Percentiles rank a stretch among this genome's conserved stretches.
phyloP scores from a whole-genome alignment of 2,113 vertebrate genomes.

The Cricetomys ansorgei region DNA sequence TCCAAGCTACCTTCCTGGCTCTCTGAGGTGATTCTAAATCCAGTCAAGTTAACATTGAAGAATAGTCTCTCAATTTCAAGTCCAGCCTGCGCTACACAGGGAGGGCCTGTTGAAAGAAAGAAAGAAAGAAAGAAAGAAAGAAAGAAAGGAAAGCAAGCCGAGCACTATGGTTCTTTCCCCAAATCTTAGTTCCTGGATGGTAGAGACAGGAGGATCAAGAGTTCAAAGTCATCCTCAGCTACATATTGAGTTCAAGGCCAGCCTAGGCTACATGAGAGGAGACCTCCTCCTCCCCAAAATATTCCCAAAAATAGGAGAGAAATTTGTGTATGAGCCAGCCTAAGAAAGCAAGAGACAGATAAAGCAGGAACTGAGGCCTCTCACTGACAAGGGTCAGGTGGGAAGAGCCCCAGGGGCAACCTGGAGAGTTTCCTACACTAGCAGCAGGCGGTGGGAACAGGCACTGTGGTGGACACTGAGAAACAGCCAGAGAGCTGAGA shows the following conservation, averaged over 20 bases:
- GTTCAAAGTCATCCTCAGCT: background rate
- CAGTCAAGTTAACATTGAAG: background rate
- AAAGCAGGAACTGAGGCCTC: background rate
- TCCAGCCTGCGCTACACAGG: background rate
- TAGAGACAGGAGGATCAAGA: no score
- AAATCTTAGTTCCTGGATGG: no score
- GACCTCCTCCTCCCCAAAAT: background rate
- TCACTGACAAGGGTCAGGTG: background rate
- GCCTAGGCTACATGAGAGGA: background rate
- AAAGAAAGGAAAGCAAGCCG: background rate
- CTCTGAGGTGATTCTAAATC: background rate
- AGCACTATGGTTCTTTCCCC: background rate
- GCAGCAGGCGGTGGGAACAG: background rate
- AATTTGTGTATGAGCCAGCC: background rate
- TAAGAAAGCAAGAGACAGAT: background rate
- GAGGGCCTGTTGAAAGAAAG: background rate
- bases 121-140: background rate
- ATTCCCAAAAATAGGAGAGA: background rate
- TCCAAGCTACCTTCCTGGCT: background rate
- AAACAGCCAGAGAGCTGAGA: background rate
- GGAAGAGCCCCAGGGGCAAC: background rate
- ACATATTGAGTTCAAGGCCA: background rate
- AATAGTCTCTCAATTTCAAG: background rate
- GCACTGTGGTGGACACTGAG: background rate
- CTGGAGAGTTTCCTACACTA: background rate